These are phyloP conservation scores for Sandelia bainsii DNA, from an alignment of 2,797 vertebrate genomes.

Conservation along the genomic window DNA sequence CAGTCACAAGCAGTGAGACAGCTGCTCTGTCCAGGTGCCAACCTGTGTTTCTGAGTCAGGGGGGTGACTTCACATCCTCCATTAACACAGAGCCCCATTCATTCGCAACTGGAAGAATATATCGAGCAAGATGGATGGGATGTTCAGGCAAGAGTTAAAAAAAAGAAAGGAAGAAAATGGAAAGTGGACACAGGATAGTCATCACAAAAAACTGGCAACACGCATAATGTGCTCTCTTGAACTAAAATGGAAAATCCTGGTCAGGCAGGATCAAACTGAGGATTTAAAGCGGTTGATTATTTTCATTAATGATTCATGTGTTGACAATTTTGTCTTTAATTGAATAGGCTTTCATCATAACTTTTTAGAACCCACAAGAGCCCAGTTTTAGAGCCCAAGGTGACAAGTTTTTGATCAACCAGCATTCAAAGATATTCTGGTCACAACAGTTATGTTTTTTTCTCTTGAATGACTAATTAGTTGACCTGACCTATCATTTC, in stretches of 20 bases:
- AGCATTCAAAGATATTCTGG: too few relatives aligned
- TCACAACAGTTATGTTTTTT: too few relatives aligned
- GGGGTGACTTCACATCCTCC: slow-evolving; percentile 75
- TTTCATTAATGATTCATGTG: slow-evolving; percentile 10
- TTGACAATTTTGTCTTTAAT: background rate
- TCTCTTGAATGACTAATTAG: too few relatives aligned
- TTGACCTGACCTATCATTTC: too few relatives aligned
- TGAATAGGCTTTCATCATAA: too few relatives aligned
- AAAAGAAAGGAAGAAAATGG: slow-evolving; percentile 34
- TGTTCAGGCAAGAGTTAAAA: slow-evolving; percentile 48
- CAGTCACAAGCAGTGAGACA: slow-evolving; percentile 69
- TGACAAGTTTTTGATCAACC: too few relatives aligned
- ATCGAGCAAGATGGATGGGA: slow-evolving; percentile 37
- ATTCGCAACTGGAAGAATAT: slow-evolving; percentile 52
- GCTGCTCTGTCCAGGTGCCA: slow-evolving; percentile 76
- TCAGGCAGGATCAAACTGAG: background rate
- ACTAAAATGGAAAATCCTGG: slow-evolving; percentile 39
- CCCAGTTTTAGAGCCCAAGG: too few relatives aligned
- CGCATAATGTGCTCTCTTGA: slow-evolving; percentile 23
- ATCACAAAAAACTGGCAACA: slow-evolving; percentile 36
- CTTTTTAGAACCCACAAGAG: too few relatives aligned
- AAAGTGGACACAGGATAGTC: slow-evolving; percentile 36
- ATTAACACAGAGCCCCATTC: slow-evolving; percentile 66
- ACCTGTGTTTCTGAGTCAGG: slow-evolving; percentile 65
- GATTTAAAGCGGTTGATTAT: background rate